phyloP scores from a whole-genome alignment of 2,113 vertebrate genomes.

The Pyxicephalus adspersus region DNA sequence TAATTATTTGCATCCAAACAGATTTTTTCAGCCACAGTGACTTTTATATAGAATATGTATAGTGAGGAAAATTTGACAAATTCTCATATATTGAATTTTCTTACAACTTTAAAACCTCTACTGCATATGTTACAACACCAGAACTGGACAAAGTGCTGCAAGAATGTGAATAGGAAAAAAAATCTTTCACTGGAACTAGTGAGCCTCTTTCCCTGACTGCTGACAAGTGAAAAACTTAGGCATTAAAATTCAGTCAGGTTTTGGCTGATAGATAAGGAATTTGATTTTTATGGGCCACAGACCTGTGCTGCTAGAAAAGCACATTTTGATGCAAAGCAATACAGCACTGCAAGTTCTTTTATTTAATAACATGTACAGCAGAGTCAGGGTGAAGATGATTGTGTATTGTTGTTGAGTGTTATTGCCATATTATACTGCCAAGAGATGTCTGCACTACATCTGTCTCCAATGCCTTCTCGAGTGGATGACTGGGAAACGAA shows the following conservation, averaged over 20 bases:
- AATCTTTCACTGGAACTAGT: too few relatives aligned
- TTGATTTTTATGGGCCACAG: conserved; percentile 10
- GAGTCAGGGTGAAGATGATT: conserved; percentile 14
- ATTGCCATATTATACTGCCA: conserved; percentile 17
- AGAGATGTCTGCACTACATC: conserved; percentile 1
- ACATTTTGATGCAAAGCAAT: conserved; percentile 26
- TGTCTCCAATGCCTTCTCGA: neutral
- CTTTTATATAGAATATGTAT: too few relatives aligned
- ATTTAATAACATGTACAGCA: conserved; percentile 24
- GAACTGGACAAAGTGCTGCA: too few relatives aligned
- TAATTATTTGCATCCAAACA: too few relatives aligned
- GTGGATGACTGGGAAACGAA: neutral
- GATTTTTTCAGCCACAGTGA: too few relatives aligned
- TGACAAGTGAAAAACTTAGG: too few relatives aligned
- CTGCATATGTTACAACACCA: too few relatives aligned
- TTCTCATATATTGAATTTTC: too few relatives aligned
- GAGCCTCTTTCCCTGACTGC: too few relatives aligned
- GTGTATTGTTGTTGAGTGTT: conserved; percentile 30
- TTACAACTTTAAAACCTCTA: too few relatives aligned
- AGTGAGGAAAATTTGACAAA: too few relatives aligned
- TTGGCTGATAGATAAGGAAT: neutral
- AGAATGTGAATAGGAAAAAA: too few relatives aligned
- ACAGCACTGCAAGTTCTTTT: conserved; percentile 1
- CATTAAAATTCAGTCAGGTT: neutral
- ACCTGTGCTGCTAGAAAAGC: neutral